Base-by-base conservation (phyloP, 2,888 invertebrate species). In the Cantharis flavilabris region DNA sequence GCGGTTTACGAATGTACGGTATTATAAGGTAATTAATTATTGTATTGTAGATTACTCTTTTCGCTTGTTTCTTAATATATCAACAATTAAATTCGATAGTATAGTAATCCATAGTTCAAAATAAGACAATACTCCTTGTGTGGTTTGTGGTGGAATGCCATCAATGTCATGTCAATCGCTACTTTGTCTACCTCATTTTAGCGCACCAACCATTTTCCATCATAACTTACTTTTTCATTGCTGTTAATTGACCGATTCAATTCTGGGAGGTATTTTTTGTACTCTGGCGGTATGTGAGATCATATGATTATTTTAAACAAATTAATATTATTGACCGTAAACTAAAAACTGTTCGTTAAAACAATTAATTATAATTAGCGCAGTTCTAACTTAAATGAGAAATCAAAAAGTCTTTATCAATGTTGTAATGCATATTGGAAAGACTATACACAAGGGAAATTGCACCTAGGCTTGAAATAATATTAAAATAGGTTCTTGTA, bases 251-350 rank as follows among this genome's bases (percentile, higher is more conserved):
- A 85, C 82, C 82, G 82, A 84, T 85, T 84, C 83, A 81, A 82
- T 82, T 83, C 83, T 83, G 85, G 85, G 84, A 83, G 84, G 84
- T 84, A 83, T 77, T 84, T 85, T 84, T 84, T 84, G 78, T 74
- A 14, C 62, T 65, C 13, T 13, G 26, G 65, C 20, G 71, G 69
- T 30, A 74, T 70, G 73, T 64, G 76, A 69, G 65, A 69, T 78
- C 70, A 73, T 78, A 71, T 76, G 73, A 28, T 71, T 76, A 78
- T 71, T 73, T 76, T 70, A 13, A 71, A 30, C 67, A 80, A 83
- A 82, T 82, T 82, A 83, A 83, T 83, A 82, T 82, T 81, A 82
- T 81, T 80, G 82, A 82, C 78, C 26, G 69, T 18, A 33, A 49
- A 33, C 62, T 64, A 67, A 63, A 69, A 64, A 70, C 70, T 67